Percentiles rank a stretch among this genome's conserved stretches.
Evolutionary conservation across 2,797 vertebrate genomes (phyloP).

Genomic region (Champsocephalus esox): DNA sequence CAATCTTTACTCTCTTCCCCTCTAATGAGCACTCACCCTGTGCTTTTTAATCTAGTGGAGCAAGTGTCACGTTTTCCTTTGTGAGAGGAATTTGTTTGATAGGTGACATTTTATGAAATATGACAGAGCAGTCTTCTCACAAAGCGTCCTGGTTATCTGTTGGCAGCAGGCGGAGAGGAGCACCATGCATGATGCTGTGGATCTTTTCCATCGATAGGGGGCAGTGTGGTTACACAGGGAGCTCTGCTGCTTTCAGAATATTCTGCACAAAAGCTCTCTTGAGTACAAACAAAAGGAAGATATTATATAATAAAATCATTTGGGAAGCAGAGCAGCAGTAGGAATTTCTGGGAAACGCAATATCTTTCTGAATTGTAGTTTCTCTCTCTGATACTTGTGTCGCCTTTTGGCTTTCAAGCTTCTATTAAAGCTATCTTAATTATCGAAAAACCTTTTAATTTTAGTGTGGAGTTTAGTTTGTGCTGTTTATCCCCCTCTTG

Average conservation of each 20-base stretch:
- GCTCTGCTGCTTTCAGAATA: slow-evolving; percentile 1
- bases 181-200: not conserved
- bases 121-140: not conserved
- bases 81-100: not conserved
- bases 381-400: slow-evolving; percentile 45
- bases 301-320: slow-evolving; percentile 74
- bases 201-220: slow-evolving; percentile 57
- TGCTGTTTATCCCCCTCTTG: slow-evolving; percentile 32
- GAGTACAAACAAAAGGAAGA: slow-evolving; percentile 58
- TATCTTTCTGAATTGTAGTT: slow-evolving; percentile 57
- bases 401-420: slow-evolving; percentile 49
- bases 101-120: slow-evolving; percentile 4
- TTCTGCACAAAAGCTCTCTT: slow-evolving; percentile 49
- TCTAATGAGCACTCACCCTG: not conserved
- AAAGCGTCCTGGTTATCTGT: slow-evolving; percentile 1
- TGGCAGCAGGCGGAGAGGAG: slow-evolving; percentile 2
- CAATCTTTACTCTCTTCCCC: not conserved
- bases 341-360: slow-evolving; percentile 69
- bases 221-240: slow-evolving; percentile 67
- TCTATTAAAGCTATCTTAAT: slow-evolving; percentile 45
- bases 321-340: slow-evolving; percentile 58
- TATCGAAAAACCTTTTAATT: slow-evolving; percentile 47
- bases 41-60: not conserved
- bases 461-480: slow-evolving; percentile 28
- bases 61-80: slow-evolving; percentile 7